Conservation (phyloP, 2,888 invertebrate species). For the Dastarcus helophoroides region DNA sequence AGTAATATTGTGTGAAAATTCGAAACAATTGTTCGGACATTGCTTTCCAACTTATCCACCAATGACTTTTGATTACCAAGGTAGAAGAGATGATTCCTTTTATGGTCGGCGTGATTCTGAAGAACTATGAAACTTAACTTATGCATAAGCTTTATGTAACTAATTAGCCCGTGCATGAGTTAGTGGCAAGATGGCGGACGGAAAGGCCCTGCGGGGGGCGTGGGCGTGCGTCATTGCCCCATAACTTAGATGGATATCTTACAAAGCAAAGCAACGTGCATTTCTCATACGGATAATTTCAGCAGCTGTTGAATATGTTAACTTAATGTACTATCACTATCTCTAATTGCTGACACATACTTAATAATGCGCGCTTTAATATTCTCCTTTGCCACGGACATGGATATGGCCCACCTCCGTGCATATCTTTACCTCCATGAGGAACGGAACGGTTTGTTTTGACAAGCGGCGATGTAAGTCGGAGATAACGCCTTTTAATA, state of each 20-base stretch:
- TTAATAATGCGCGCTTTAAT: conserved; percentile 31
- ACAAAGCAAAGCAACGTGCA: conserved; percentile 32
- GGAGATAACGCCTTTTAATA: conserved; percentile 11
- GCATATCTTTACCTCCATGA: conserved; percentile 8
- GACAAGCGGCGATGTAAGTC: conserved; percentile 23
- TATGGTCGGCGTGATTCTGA: too few species aligned
- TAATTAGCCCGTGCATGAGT: conserved; percentile 26
- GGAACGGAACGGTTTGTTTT: conserved; percentile 25
- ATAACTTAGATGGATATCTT: conserved; percentile 36
- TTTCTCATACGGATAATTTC: conserved; percentile 33
- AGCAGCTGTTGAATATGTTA: conserved; percentile 36
- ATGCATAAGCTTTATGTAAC: too few species aligned
- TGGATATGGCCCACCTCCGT: conserved; percentile 17
- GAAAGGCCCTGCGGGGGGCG: conserved; percentile 34
- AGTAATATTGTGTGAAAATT: too few species aligned
- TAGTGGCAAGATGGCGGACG: conserved; percentile 34
- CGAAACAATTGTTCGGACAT: too few species aligned
- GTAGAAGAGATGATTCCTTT: too few species aligned
- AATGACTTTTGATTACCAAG: too few species aligned
- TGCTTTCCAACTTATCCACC: too few species aligned
- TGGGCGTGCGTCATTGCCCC: conserved; percentile 35
- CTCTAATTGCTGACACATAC: conserved; percentile 31
- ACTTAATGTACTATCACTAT: conserved; percentile 24
- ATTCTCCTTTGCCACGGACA: conserved; percentile 11
- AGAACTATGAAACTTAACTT: too few species aligned